These are phyloP conservation scores for Drosophila pseudotakahashii DNA, from an alignment of 2,888 invertebrate species.

Conservation along the genomic window DNA sequence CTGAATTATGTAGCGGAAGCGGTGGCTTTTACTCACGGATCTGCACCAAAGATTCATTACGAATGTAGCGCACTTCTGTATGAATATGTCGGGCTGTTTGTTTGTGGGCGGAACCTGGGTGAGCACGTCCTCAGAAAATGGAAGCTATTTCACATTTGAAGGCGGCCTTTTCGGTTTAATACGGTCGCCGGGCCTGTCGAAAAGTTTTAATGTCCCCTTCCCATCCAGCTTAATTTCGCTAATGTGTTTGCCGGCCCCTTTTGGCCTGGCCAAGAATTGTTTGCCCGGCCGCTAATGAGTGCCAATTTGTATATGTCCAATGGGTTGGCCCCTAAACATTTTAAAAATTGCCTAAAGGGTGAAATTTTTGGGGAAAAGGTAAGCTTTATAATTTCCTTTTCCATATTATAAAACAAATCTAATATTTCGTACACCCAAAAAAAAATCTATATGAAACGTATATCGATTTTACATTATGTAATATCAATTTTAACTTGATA, in stretches of 20 bases:
- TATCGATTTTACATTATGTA: too few relatives aligned
- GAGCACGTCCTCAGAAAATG: slow-evolving; percentile 37
- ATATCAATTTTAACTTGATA: too few relatives aligned
- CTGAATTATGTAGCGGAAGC: slow-evolving; percentile 75
- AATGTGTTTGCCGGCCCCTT: slow-evolving; percentile 56
- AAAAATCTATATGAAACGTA: too few relatives aligned
- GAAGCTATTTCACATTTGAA: slow-evolving; percentile 58
- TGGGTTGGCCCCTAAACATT: slow-evolving; percentile 4
- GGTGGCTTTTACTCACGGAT: slow-evolving; percentile 63
- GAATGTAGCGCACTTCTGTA: slow-evolving; percentile 39
- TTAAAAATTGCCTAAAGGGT: slow-evolving; percentile 4
- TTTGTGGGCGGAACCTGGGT: slow-evolving; percentile 13
- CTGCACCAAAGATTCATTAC: slow-evolving; percentile 59
- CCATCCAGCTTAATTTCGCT: slow-evolving; percentile 66
- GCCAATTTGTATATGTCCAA: slow-evolving; percentile 46
- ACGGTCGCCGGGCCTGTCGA: slow-evolving; percentile 26
- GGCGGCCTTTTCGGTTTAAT: slow-evolving; percentile 62
- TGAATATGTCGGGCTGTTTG: slow-evolving; percentile 21
- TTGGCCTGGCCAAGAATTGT: slow-evolving; percentile 28
- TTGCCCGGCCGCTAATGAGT: slow-evolving; percentile 58
- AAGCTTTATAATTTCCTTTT: too few relatives aligned
- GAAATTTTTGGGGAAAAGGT: neutral
- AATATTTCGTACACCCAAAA: too few relatives aligned
- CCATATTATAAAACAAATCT: too few relatives aligned
- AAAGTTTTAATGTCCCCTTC: slow-evolving; percentile 66